Percentiles rank a stretch among this genome's conserved stretches.
phyloP scores from a whole-genome alignment of 2,797 vertebrate genomes.

The Dicrostonyx torquatus region DNA sequence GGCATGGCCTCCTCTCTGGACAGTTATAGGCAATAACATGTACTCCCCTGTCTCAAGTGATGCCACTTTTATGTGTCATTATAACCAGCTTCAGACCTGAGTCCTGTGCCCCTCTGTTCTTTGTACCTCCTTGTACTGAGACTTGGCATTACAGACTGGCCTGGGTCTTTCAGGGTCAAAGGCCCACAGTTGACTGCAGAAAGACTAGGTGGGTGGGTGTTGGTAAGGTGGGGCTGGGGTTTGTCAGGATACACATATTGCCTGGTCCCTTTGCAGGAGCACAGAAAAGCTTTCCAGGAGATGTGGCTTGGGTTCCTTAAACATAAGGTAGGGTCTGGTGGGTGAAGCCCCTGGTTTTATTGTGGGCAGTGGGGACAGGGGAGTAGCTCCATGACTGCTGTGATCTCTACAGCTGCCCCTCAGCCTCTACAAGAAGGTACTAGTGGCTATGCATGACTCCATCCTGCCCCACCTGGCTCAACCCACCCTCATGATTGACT shows the following conservation, averaged over 20 bases:
- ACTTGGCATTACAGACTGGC: background rate
- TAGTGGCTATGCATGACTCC: conserved; percentile 94
- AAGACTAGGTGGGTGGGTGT: background rate
- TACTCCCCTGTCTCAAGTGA: too few relatives aligned
- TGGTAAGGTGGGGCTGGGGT: background rate
- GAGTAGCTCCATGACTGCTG: accelerated
- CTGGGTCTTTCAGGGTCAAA: background rate
- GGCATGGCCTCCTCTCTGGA: background rate
- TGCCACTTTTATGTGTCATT: accelerated
- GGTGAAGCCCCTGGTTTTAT: background rate
- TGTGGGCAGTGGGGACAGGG: background rate
- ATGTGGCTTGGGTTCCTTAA: conserved; percentile 97
- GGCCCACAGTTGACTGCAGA: background rate
- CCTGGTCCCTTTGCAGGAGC: conserved; percentile 88
- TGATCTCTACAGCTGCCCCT: conserved; percentile 89
- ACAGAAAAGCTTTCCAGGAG: conserved; percentile 91
- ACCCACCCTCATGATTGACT: conserved; percentile 96
- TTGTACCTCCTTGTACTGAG: accelerated
- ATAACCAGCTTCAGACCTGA: accelerated
- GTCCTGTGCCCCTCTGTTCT: too few relatives aligned
- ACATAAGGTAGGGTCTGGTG: conserved; percentile 89
- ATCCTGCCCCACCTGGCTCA: conserved; percentile 96
- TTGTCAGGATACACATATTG: too few relatives aligned
- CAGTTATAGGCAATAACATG: background rate
- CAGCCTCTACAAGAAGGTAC: conserved; percentile 94